These are phyloP conservation scores for Leptocoma aspasia DNA, from an alignment of 2,113 vertebrate species.

Conservation along the genomic window DNA sequence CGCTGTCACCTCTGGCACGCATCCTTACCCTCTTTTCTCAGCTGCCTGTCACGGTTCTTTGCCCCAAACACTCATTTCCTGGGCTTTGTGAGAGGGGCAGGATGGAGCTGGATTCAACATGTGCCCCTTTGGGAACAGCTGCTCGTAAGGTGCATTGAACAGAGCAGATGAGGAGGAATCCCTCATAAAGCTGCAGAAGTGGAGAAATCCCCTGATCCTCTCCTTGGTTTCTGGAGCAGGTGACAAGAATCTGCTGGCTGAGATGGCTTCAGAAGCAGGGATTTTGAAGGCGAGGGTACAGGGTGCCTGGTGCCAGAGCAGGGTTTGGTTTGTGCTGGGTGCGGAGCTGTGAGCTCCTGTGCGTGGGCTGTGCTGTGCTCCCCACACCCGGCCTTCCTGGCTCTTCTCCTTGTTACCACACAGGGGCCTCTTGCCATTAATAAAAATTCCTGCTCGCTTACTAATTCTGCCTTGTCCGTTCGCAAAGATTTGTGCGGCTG, in stretches of 20 bases:
- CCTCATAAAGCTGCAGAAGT: not conserved
- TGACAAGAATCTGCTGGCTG: not conserved
- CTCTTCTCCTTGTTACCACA: not conserved
- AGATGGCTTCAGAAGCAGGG: not conserved
- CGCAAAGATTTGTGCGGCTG: not conserved
- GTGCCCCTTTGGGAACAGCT: fast-evolving
- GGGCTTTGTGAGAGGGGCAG: not conserved
- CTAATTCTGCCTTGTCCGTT: not conserved
- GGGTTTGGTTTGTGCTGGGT: not conserved
- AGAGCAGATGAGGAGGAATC: not conserved
- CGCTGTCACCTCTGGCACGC: fast-evolving
- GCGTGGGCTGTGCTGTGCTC: not conserved
- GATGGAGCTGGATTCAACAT: not conserved
- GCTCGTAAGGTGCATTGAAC: not conserved
- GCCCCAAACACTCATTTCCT: fast-evolving
- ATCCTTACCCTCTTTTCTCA: fast-evolving
- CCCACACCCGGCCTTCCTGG: not conserved
- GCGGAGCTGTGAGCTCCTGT: fast-evolving
- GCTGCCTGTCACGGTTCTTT: not conserved
- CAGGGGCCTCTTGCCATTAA: not conserved
- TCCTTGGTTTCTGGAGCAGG: not conserved
- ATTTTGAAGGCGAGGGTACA: not conserved
- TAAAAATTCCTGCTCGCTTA: not conserved
- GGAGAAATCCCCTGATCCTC: not conserved
- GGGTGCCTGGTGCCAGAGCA: not conserved